Evolutionary conservation across 1,140 invertebrate species (phyloP), one percentile per base, ranked within the genome.

Genomic region (Brachionus calyciflorus): DNA sequence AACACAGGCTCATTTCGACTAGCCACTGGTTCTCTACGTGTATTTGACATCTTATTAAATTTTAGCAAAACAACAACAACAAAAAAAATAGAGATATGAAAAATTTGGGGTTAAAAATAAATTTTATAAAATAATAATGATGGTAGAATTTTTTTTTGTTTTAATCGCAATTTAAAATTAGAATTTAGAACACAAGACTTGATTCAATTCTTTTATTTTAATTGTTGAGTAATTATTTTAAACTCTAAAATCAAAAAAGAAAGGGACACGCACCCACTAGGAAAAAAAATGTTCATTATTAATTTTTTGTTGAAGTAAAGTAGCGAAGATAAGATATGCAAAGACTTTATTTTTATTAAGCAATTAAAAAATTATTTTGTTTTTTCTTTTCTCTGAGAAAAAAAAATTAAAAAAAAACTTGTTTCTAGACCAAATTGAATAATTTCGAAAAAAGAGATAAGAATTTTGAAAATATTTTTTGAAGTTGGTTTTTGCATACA

Each of bases 351-450:
- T n/a, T n/a, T n/a, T n/a, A n/a, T n/a, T n/a, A n/a, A n/a, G n/a
- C n/a, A n/a, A n/a, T n/a, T n/a, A n/a, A n/a, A n/a, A n/a, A 60
- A 60, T 60, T 6, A 40, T 60, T 60, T 33, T 60, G 55, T 60
- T 33, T 40, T 60, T 60, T 60, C 17, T 12, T 40, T 60, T 33
- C 17, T n/a, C n/a, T n/a, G n/a, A n/a, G n/a, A n/a, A n/a, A n/a
- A n/a, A n/a, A n/a, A n/a, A n/a, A n/a, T n/a, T n/a, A n/a, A n/a
- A n/a, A 40, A 60, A 33, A 19, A 7, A 37, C 37, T 60, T 37
- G 19, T 33, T 60, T 37, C 37, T 17, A 21, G 14, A 33, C 30
- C n/a, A 28, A 55, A 30, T 2, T 60, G n/a, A 60, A 37, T 10
- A 60, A 6, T 17, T 60, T 33, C 21, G 26, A 33, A 60, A 60